Conservation (phyloP, 2,888 invertebrate species). For the Cerceris ruficornis region DNA sequence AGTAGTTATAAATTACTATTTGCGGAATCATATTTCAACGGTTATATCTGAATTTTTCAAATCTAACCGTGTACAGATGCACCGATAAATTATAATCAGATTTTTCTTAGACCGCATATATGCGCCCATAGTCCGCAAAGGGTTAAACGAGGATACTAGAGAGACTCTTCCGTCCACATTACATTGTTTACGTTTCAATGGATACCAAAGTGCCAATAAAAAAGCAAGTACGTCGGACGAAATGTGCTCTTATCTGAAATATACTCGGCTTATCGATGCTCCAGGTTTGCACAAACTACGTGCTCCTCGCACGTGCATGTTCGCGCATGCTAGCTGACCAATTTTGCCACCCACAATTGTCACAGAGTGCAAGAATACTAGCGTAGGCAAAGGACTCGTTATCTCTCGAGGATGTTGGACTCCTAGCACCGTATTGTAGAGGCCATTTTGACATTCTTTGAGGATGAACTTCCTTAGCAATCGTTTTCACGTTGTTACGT, state of each 20-base stretch:
- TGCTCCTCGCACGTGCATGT: conserved; percentile 38
- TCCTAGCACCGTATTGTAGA: background rate
- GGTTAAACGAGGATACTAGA: too few relatives aligned
- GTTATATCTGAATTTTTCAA: too few relatives aligned
- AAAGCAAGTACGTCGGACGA: conserved; percentile 15
- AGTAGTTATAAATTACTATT: too few relatives aligned
- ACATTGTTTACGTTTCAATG: conserved; percentile 9
- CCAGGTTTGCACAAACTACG: conserved; percentile 41
- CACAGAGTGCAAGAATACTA: conserved; percentile 40
- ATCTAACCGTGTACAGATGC: too few relatives aligned
- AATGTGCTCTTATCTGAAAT: conserved; percentile 51
- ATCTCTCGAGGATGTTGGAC: conserved; percentile 42
- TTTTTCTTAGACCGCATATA: too few relatives aligned
- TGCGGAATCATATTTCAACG: too few relatives aligned
- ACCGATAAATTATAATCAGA: too few relatives aligned
- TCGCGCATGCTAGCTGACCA: conserved; percentile 22
- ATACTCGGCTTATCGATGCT: conserved; percentile 51
- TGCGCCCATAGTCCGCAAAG: too few relatives aligned
- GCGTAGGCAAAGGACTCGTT: conserved; percentile 40
- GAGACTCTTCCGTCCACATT: background rate
- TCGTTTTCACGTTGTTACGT: too few relatives aligned
- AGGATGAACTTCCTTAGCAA: too few relatives aligned
- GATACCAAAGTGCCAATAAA: conserved; percentile 9
- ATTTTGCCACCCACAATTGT: conserved; percentile 60
- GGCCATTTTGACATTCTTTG: background rate